Evolutionary conservation across 2,797 vertebrate genomes (phyloP), one percentile per base, ranked within the genome.

Genomic region (Novumbra hubbsi): DNA sequence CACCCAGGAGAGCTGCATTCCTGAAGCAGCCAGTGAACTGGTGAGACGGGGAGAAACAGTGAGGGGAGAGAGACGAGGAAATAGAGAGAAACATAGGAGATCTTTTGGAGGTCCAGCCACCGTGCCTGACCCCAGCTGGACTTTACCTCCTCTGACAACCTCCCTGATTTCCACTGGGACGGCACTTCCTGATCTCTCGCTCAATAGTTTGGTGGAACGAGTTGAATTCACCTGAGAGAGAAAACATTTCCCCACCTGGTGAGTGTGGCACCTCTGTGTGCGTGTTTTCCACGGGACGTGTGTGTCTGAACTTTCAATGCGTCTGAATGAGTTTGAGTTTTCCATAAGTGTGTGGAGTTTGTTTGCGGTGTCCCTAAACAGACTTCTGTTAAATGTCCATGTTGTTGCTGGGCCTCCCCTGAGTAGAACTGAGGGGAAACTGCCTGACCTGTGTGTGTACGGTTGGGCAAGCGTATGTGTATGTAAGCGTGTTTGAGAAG

Each of bases 11-110:
- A 72, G 63, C 63, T 60, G 55, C 55, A 60, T 60, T 93, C 92
- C 89, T 84, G 78, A 88, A 81, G 82, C 84, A 84, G 79, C 79
- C 71, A 78, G 85, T 60, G 49, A 48, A 32, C 11, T 19, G 7
- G 65, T 27, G 11, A 34, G 69, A 45, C 7, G 66, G 74, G 71
- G 48, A 1, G 0, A 52, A 5, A 70, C 30, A 73, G 78, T 55
- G 81, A 80, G 78, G 8, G 74, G 69, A 52, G 6, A 60, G 70
- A 60, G 70, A 74, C 52, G 3, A 71, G 66, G 30, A 72, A 64
- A 79, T 72, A 57, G 49, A 55, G 72, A 50, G n/a, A 70, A 3
- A 16, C n/a, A 64, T 9, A 74, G 41, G 45, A 57, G 24, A 14
- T 24, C 67, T 30, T 21, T 24, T 70, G 28, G 17, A 24, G 14